Evolutionary conservation across 1,140 invertebrate genomes (phyloP), one percentile per base, ranked within the genome.

Genomic region (Phthorimaea operculella): DNA sequence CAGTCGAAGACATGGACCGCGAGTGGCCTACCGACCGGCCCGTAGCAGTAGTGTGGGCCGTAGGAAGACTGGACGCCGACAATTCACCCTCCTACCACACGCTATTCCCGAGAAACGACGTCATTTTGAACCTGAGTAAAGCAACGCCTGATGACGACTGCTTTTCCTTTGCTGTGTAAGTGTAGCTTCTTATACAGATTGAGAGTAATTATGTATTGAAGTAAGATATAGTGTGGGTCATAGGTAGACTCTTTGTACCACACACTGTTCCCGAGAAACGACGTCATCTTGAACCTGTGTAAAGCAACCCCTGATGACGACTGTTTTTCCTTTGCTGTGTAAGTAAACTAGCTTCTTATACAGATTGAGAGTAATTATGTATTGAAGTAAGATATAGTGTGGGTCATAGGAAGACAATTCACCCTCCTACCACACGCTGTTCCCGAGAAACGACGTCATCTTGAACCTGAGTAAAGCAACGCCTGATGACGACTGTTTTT

Each of bases 141-240:
- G 88, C 87, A 39, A 89, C 91, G 59, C 87, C 89, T 0, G 79
- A 87, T 18, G 89, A 90, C 57, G 90, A 89, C 60, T 95, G 93
- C 66, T 88, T 92, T 59, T 86, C 90, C 52, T 94, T 94, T 66
- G 90, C 92, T 1, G 86, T 83, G 71, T 85, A 14, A 70, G 70
- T 68, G n/a, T n/a, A n/a, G n/a, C 21, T 6, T 28, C 21, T 28
- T 28, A 28, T 28, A 28, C 21, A 28, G 2, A 28, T 28, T 28
- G 21, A 28, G n/a, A n/a, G n/a, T n/a, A n/a, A n/a, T n/a, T n/a
- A n/a, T n/a, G n/a, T n/a, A n/a, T n/a, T n/a, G n/a, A n/a, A n/a
- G n/a, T n/a, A n/a, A n/a, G n/a, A n/a, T n/a, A n/a, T 95, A 12
- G 87, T 97, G 6, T 98, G 95, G 95, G 94, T 95, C 0, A 80